Evolutionary conservation across 1,140 invertebrate species (phyloP).

Genomic region (Lasaia peninsularis): DNA sequence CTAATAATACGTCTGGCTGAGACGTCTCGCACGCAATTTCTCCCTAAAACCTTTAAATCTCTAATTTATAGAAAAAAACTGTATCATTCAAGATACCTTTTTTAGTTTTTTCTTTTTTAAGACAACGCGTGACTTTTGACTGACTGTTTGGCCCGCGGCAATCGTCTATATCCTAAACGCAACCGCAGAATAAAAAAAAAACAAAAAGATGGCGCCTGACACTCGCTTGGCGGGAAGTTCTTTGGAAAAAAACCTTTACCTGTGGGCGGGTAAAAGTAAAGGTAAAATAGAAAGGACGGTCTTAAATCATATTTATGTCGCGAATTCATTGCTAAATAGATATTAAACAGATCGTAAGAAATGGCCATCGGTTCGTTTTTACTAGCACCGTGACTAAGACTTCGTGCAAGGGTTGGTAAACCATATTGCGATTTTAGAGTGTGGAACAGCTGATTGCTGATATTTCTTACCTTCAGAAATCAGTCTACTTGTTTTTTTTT

Average conservation of each 20-base stretch:
- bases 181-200: conserved; percentile 53
- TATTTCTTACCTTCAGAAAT: no score
- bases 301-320: conserved; percentile 38
- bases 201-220: conserved; percentile 41
- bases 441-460: no score
- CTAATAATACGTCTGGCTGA: conserved; percentile 41
- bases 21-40: conserved; percentile 54
- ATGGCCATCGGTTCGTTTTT: no score
- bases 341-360: no score
- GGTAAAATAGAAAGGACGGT: conserved; percentile 39
- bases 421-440: no score
- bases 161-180: conserved; percentile 51
- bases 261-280: conserved; percentile 46
- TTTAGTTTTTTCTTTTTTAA: conserved; percentile 28
- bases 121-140: conserved; percentile 61
- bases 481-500: no score
- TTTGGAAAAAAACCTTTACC: conserved; percentile 53
- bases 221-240: conserved; percentile 43
- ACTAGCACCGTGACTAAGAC: no score
- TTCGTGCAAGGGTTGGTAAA: no score
- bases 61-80: conserved; percentile 65
- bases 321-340: conserved; percentile 16
- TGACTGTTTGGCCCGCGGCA: conserved; percentile 55
- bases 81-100: conserved; percentile 55
- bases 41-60: conserved; percentile 51